These are phyloP conservation scores for Xiphias gladius DNA, from an alignment of 2,113 vertebrate genomes.

Conservation along the genomic window DNA sequence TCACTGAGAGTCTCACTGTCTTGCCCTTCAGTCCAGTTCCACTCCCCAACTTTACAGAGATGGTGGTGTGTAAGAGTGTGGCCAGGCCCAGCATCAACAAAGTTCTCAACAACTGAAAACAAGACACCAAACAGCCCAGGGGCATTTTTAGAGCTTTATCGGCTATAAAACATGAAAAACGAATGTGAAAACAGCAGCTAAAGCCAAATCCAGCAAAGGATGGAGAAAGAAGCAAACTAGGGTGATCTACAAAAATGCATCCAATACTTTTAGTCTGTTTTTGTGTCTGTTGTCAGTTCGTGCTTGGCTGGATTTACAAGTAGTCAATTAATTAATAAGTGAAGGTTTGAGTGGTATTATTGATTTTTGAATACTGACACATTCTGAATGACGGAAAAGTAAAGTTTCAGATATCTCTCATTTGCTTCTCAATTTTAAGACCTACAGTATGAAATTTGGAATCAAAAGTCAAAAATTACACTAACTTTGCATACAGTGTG, in stretches of 20 bases:
- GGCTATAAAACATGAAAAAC: background rate
- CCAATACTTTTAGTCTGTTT: background rate
- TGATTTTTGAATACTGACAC: background rate
- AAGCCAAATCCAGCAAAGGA: background rate
- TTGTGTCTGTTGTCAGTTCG: background rate
- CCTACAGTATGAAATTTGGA: background rate
- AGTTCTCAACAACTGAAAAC: slow-evolving; percentile 56
- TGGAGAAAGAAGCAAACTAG: too few relatives aligned
- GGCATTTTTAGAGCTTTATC: background rate
- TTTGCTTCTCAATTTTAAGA: background rate
- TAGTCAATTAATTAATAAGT: too few relatives aligned
- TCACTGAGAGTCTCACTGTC: slow-evolving; percentile 17
- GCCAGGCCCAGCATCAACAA: slow-evolving; percentile 60
- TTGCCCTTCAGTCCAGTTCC: background rate
- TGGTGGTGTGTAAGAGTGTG: background rate
- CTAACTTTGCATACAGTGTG: background rate
- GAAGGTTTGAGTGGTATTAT: too few relatives aligned
- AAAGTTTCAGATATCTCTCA: background rate
- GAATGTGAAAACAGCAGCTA: background rate
- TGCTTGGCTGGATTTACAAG: background rate
- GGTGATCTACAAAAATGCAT: background rate
- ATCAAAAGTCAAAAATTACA: background rate
- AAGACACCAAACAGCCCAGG: background rate
- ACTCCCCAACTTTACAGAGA: background rate
- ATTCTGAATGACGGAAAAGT: background rate